Percentiles rank a stretch among this genome's conserved stretches.
Evolutionary conservation across 1,140 invertebrate species (phyloP).

Genomic region (Physella acuta): DNA sequence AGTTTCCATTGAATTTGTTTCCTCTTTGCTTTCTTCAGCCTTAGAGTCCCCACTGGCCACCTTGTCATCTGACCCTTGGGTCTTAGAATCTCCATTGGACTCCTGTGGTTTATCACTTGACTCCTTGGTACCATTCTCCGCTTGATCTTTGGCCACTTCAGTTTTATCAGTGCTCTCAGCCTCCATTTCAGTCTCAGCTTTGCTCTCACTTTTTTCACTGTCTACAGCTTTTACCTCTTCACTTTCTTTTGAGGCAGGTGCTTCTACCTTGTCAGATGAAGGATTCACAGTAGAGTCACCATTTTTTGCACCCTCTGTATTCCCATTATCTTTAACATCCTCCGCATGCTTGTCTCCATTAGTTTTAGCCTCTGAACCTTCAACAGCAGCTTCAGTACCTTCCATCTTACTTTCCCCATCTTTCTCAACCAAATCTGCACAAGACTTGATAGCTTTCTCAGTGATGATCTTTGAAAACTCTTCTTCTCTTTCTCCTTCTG

Average conservation of each 20-base stretch:
- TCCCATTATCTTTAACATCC: neutral
- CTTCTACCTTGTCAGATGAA: neutral
- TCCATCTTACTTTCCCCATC: neutral
- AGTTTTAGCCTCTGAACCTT: neutral
- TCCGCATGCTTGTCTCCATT: neutral
- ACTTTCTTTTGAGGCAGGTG: neutral
- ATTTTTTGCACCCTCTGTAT: neutral
- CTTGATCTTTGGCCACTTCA: neutral
- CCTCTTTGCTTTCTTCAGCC: constrained; percentile 5
- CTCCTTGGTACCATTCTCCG: neutral
- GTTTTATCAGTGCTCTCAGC: neutral
- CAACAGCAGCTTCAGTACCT: neutral
- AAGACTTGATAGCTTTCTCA: neutral
- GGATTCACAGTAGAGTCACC: neutral
- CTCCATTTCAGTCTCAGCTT: neutral
- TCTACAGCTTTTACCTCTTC: neutral
- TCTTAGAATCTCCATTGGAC: neutral
- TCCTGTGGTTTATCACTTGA: neutral
- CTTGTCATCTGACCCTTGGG: neutral
- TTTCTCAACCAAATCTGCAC: neutral
- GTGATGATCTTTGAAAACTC: neutral
- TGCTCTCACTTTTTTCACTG: neutral
- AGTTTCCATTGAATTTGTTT: neutral
- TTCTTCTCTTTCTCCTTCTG: constrained; percentile 16
- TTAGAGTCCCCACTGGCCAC: neutral